These are phyloP conservation scores for Agrotis puta DNA, from an alignment of 2,888 invertebrate species.

Conservation along the genomic window DNA sequence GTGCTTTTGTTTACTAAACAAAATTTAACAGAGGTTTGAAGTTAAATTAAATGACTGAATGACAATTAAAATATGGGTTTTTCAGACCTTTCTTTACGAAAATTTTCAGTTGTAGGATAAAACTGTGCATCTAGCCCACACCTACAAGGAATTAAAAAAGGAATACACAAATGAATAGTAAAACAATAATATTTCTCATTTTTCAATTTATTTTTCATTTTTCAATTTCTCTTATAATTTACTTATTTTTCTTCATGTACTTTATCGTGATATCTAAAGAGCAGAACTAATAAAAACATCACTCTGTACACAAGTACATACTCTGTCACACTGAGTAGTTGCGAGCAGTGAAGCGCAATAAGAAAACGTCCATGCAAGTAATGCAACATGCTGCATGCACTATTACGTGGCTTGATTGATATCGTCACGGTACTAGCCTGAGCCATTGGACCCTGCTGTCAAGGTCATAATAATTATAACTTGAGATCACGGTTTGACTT, in stretches of 20 bases:
- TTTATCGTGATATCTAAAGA: slow-evolving; percentile 21
- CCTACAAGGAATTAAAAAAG: too few species aligned
- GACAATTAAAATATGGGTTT: too few species aligned
- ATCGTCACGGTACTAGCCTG: slow-evolving; percentile 8
- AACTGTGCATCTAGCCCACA: too few species aligned
- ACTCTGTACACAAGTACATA: background rate
- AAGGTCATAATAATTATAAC: slow-evolving; percentile 4
- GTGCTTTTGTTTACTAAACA: slow-evolving; percentile 72
- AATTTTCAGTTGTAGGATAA: too few species aligned
- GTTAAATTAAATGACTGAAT: too few species aligned
- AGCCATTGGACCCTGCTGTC: slow-evolving; percentile 1
- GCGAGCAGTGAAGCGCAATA: slow-evolving; percentile 30
- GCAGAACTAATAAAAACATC: slow-evolving; percentile 31
- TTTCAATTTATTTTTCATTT: too few species aligned
- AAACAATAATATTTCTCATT: too few species aligned
- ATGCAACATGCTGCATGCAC: slow-evolving; percentile 14
- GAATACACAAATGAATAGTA: too few species aligned
- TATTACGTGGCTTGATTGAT: slow-evolving; percentile 7
- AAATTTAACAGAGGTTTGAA: too few species aligned
- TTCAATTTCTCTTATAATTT: too few species aligned
- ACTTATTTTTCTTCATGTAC: background rate
- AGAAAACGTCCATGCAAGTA: slow-evolving; percentile 5
- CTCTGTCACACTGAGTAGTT: slow-evolving; percentile 17
- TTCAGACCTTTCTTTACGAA: too few species aligned
- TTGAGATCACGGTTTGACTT: background rate